phyloP scores from a whole-genome alignment of 2,113 vertebrate species.

The Lepidiolamprologus cunningtoni region DNA sequence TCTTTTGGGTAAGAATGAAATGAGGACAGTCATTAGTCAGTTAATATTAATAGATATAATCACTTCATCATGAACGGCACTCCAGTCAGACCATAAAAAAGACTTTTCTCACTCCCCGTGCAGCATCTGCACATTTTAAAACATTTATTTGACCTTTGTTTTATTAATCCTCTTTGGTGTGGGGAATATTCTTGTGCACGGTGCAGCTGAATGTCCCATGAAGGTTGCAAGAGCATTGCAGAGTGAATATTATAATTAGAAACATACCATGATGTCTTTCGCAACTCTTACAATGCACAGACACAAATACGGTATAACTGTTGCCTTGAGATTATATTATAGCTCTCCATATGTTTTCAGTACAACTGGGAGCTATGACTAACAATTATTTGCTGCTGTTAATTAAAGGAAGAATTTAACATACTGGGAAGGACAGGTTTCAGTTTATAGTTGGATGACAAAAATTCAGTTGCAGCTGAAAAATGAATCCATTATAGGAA shows the following conservation, averaged over 20 bases:
- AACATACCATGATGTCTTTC: background rate
- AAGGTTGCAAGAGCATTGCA: constrained; percentile 24
- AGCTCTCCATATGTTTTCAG: background rate
- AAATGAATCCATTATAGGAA: background rate
- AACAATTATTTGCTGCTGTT: background rate
- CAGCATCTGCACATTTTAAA: background rate
- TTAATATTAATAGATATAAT: constrained; percentile 2
- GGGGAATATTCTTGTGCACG: constrained; percentile 19
- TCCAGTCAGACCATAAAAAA: background rate
- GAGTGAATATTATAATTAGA: background rate
- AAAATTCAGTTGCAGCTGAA: background rate
- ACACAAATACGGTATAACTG: background rate
- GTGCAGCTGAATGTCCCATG: constrained; percentile 7
- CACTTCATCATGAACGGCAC: background rate
- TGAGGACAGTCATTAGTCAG: background rate
- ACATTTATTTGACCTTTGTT: constrained; percentile 13
- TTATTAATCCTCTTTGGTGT: constrained; percentile 41
- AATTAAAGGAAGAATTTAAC: background rate
- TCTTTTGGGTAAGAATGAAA: background rate
- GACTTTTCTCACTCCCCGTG: background rate
- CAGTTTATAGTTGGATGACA: background rate
- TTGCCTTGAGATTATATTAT: background rate
- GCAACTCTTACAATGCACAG: background rate
- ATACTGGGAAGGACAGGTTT: background rate
- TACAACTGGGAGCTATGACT: background rate